These are phyloP conservation scores for Spicauda simplicius DNA, from an alignment of 2,888 invertebrate genomes.

Conservation along the genomic window DNA sequence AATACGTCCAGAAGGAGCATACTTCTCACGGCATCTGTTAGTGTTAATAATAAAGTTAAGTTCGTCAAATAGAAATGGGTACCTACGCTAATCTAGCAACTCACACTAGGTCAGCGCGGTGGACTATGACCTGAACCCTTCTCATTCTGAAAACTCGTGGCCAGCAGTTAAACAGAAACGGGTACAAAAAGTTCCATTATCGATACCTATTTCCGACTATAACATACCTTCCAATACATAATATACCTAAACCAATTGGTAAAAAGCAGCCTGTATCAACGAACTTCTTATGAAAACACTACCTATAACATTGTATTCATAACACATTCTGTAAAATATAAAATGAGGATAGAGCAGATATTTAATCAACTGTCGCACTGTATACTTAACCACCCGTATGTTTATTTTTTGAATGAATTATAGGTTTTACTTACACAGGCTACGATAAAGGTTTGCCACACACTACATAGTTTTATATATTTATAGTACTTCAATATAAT, in stretches of 20 bases:
- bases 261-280: slow-evolving; percentile 1
- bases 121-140: too few relatives aligned
- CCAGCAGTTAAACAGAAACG: too few relatives aligned
- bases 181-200: too few relatives aligned
- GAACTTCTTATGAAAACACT: neutral
- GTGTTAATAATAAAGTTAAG: too few relatives aligned
- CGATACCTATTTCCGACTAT: too few relatives aligned
- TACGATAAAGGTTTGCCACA: slow-evolving; percentile 9
- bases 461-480: neutral
- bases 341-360: slow-evolving; percentile 67
- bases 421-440: slow-evolving; percentile 31
- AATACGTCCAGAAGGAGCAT: too few relatives aligned
- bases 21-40: too few relatives aligned
- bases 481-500: neutral
- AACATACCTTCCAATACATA: too few relatives aligned
- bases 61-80: too few relatives aligned
- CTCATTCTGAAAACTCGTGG: too few relatives aligned
- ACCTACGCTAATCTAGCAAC: too few relatives aligned
- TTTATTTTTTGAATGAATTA: slow-evolving; percentile 48
- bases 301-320: slow-evolving; percentile 20
- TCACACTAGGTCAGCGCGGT: too few relatives aligned
- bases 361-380: slow-evolving; percentile 61
- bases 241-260: neutral
- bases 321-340: slow-evolving; percentile 39
- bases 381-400: slow-evolving; percentile 55